A percentile compares a stretch with the other conserved stretches of the same genome.
These are phyloP conservation scores for Frieseomelitta varia DNA, from an alignment of 1,140 invertebrate species.

Conservation along the genomic window DNA sequence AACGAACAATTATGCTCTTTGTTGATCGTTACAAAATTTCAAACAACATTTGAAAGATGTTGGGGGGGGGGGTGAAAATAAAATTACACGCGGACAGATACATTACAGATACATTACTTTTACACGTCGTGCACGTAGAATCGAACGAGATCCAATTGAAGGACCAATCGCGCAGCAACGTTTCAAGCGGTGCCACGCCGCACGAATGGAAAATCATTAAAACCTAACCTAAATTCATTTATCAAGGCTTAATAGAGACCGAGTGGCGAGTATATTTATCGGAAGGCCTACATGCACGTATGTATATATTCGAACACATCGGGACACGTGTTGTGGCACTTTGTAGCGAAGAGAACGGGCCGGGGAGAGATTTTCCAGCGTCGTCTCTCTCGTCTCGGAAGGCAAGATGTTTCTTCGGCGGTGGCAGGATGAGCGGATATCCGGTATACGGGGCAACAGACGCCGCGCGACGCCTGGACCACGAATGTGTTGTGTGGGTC, in stretches of 20 bases:
- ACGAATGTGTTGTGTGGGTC: slow-evolving; percentile 39
- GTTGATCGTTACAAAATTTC: too few relatives aligned
- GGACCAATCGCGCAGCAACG: too few relatives aligned
- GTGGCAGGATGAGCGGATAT: slow-evolving; percentile 76
- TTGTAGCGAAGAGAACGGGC: slow-evolving; percentile 19
- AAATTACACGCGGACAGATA: too few relatives aligned
- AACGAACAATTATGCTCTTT: too few relatives aligned
- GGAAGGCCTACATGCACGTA: not conserved
- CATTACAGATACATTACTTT: too few relatives aligned
- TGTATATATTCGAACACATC: not conserved
- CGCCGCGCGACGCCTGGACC: slow-evolving; percentile 56
- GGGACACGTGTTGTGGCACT: slow-evolving; percentile 46
- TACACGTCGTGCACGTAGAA: too few relatives aligned
- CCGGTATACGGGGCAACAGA: slow-evolving; percentile 71
- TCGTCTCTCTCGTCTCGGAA: slow-evolving; percentile 27
- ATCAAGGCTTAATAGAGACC: not conserved
- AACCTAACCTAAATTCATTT: not conserved
- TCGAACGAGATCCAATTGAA: too few relatives aligned
- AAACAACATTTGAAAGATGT: too few relatives aligned
- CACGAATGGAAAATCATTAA: not conserved
- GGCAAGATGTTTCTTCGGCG: slow-evolving; percentile 58
- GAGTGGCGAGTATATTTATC: not conserved
- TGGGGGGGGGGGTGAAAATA: too few relatives aligned
- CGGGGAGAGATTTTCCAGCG: slow-evolving; percentile 41
- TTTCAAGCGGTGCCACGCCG: not conserved